These are phyloP conservation scores for Amphipoea lucens DNA, from an alignment of 2,888 invertebrate genomes.

Conservation along the genomic window DNA sequence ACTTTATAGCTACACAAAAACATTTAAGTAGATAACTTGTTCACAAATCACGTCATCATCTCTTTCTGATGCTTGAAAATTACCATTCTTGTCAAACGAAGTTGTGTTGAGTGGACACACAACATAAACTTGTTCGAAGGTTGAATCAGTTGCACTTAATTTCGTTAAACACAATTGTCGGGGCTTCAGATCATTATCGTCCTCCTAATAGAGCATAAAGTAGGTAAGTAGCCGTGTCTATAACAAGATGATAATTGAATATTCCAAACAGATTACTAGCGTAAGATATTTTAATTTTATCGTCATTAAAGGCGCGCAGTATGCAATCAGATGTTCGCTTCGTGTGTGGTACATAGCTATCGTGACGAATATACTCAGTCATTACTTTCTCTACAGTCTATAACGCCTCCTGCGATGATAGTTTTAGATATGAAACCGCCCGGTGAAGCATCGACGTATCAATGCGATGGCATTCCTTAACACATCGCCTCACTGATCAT, in stretches of 20 bases:
- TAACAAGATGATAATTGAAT: constrained; percentile 64
- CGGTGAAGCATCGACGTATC: constrained; percentile 72
- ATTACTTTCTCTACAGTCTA: constrained; percentile 82
- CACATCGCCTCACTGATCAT: constrained; percentile 42
- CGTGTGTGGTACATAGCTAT: constrained; percentile 82
- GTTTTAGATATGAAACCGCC: constrained; percentile 76
- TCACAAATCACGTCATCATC: constrained; percentile 52
- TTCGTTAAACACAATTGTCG: constrained; percentile 50
- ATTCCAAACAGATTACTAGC: constrained; percentile 57
- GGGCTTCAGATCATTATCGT: constrained; percentile 46
- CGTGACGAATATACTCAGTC: constrained; percentile 80
- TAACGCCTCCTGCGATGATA: constrained; percentile 83
- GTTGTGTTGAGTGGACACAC: constrained; percentile 25
- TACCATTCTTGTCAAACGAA: constrained; percentile 36
- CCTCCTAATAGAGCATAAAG: constrained; percentile 43
- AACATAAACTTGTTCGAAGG: constrained; percentile 35
- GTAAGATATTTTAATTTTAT: constrained; percentile 63
- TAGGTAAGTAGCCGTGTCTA: constrained; percentile 55
- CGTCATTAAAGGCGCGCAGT: constrained; percentile 62
- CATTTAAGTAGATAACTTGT: constrained; percentile 49
- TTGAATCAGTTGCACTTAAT: constrained; percentile 55
- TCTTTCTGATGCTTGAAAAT: constrained; percentile 51
- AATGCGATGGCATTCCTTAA: constrained; percentile 71
- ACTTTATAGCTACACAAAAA: constrained; percentile 67
- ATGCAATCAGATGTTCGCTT: constrained; percentile 76